Base-by-base conservation (phyloP, 35 echinoderm and acorn worm genomes). In the Nesometra sesokonis region DNA sequence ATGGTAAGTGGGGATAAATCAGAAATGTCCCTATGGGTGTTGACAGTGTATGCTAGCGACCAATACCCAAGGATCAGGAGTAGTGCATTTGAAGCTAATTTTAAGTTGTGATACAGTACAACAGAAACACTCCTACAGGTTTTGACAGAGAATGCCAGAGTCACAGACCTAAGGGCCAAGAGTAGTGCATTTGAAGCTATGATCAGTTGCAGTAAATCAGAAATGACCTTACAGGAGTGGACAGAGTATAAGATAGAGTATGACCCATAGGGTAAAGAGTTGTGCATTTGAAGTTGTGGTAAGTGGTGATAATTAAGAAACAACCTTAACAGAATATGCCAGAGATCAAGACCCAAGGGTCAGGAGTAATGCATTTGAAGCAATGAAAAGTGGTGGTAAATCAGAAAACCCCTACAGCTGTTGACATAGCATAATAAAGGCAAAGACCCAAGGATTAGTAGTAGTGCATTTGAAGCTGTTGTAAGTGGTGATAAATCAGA, bases 321-420 rank as follows among this genome's bases (percentile, higher is more conserved):
- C n/a, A n/a, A n/a, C n/a, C n/a, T n/a, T n/a, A n/a, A n/a, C n/a
- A n/a, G n/a, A n/a, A n/a, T n/a, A n/a, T n/a, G n/a, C n/a, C n/a
- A n/a, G n/a, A n/a, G n/a, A n/a, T n/a, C n/a, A n/a, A n/a, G n/a
- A n/a, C n/a, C n/a, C n/a, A n/a, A n/a, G n/a, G n/a, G n/a, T n/a
- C n/a, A n/a, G n/a, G n/a, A n/a, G 82, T 46, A 89, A 80, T 81
- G 91, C 95, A 32, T 93, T 93, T 47, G 47, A 91, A 77, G 57
- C 95, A 32, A 93, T 93, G 95, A 91, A 93, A 77, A 87, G 90
- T 52, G n/a, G n/a, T n/a, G n/a, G n/a, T n/a, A n/a, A n/a, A n/a
- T n/a, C n/a, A n/a, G n/a, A n/a, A n/a, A n/a, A n/a, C n/a, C n/a
- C n/a, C n/a, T n/a, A n/a, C n/a, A n/a, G n/a, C n/a, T n/a, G n/a